Evolutionary conservation across 2,113 vertebrate species (phyloP), one percentile per base, ranked within the genome.

Genomic region (Nibea albiflora): DNA sequence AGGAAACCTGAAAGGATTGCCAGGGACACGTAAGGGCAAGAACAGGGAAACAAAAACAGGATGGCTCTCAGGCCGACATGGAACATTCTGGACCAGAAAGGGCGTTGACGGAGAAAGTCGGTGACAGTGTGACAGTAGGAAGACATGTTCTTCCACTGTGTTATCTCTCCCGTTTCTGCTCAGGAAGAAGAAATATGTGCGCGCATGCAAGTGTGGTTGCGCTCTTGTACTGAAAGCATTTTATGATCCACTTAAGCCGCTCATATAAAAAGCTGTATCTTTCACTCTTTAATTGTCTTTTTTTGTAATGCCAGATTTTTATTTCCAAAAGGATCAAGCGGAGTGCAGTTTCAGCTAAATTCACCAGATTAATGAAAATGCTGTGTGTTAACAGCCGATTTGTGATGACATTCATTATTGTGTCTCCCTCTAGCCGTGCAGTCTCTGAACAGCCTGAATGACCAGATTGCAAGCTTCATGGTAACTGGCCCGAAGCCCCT

Each of bases 401-500:
- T 72, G 31, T 15, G 26, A 14, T 64, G 17, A 67, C 47, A 63
- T 73, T 56, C 31, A 17, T 74, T 56, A 75, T 5, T 86, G 67
- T 89, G 62, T 89, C 17, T 76, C 66, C 65, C 50, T 71, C 61
- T 91, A 98, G 97, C 97, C 0, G 97, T 97, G 65, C 96, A 97
- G 69, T 97, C 97, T 0, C 85, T 98, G 82, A 97, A 97, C 83
- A 98, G 96, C 80, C 86, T 98, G 62, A 98, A 98, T 1, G 96
- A 97, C 94, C 97, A 98, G 94, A 98, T 98, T 86, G 97, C 97
- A 4, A 96, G 94, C 78, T 96, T 98, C 61, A 97, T 98, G 0
- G 89, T 97, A 89, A 95, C 95, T 89, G 95, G 96, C 86, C 95
- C 96, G 0, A 96, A 96, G 89, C 47, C 95, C 0, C 76, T 96